These are phyloP conservation scores for Girardinus metallicus DNA, from an alignment of 2,797 vertebrate genomes.

Conservation along the genomic window DNA sequence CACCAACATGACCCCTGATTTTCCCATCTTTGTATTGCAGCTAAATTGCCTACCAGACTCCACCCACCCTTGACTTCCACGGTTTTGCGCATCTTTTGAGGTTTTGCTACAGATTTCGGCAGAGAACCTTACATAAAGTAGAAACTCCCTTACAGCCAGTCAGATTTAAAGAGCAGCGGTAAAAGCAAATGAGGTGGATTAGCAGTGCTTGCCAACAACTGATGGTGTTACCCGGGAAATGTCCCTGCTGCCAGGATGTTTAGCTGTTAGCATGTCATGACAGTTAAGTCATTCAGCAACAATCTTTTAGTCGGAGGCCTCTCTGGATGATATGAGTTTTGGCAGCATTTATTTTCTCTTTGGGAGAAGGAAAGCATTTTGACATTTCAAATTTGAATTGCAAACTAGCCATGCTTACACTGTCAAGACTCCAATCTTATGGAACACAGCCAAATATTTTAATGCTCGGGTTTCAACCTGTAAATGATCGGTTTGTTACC, in stretches of 20 bases:
- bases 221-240: no score
- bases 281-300: no score
- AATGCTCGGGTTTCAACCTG: not conserved
- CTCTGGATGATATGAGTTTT: not conserved
- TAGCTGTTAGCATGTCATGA: no score
- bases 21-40: not conserved
- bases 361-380: not conserved
- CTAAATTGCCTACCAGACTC: not conserved
- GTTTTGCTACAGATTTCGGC: not conserved
- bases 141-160: not conserved
- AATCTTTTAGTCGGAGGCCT: no score
- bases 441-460: not conserved
- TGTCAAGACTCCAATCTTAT: not conserved
- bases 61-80: not conserved
- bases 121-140: not conserved
- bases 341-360: not conserved
- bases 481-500: not conserved
- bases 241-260: no score
- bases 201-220: no score
- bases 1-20: not conserved
- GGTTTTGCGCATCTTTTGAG: not conserved
- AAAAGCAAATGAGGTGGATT: not conserved
- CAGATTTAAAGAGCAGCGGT: not conserved
- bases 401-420: not conserved
- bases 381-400: not conserved